A percentile compares a stretch with the other conserved stretches of the same genome.
phyloP scores from a whole-genome alignment of 2,888 invertebrate species.

The Apamea sordens region DNA sequence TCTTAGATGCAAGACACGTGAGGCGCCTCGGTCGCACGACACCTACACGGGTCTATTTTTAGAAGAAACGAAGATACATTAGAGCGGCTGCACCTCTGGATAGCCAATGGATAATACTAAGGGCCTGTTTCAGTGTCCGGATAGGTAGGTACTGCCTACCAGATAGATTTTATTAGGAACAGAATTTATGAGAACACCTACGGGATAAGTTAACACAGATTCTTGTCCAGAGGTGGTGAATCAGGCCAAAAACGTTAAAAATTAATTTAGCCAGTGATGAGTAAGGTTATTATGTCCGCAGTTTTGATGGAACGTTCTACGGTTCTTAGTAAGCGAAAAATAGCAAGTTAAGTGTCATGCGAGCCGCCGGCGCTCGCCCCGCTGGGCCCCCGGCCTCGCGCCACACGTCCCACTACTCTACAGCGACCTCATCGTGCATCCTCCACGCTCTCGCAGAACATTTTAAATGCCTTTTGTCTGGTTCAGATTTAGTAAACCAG shows the following conservation, averaged over 20 bases:
- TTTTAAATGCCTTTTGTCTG: slow-evolving; percentile 5
- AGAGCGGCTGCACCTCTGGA: slow-evolving; percentile 21
- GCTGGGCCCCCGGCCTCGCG: slow-evolving; percentile 29
- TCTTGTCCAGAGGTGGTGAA: neutral
- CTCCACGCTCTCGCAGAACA: slow-evolving; percentile 51
- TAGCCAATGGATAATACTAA: slow-evolving; percentile 32
- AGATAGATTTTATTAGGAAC: neutral
- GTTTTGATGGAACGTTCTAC: slow-evolving; percentile 1
- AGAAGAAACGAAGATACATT: slow-evolving; percentile 18
- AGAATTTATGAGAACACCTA: neutral
- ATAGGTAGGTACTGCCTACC: neutral
- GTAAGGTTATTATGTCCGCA: slow-evolving; percentile 6
- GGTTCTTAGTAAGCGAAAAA: slow-evolving; percentile 40
- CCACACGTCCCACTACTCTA: slow-evolving; percentile 53
- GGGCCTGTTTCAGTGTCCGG: slow-evolving; percentile 26
- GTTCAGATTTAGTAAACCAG: neutral
- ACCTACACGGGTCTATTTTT: slow-evolving; percentile 46
- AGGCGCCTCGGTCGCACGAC: slow-evolving; percentile 63
- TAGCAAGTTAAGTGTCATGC: slow-evolving; percentile 65
- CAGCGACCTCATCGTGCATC: slow-evolving; percentile 26
- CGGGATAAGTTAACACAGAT: neutral
- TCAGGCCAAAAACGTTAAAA: slow-evolving; percentile 19
- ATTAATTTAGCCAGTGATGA: slow-evolving; percentile 21
- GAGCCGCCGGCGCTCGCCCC: slow-evolving; percentile 46
- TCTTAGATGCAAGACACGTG: slow-evolving; percentile 56